These are phyloP conservation scores for Pemphigus obesinymphae DNA, from an alignment of 1,140 invertebrate species.

Conservation along the genomic window DNA sequence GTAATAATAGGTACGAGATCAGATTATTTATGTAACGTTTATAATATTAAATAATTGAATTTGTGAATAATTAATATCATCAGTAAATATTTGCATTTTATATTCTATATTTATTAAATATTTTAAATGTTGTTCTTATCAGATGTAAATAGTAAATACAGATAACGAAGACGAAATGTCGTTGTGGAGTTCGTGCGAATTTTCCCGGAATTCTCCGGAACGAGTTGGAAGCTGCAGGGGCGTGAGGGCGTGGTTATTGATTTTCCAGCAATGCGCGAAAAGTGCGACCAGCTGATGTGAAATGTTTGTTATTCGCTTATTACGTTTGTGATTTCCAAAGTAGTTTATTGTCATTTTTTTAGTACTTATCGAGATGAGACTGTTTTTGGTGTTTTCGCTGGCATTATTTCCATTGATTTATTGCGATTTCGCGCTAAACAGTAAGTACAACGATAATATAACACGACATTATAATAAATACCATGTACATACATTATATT, in stretches of 20 bases:
- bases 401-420: background rate
- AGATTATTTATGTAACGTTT: no score
- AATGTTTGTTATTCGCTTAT: background rate
- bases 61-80: no score
- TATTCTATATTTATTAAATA: no score
- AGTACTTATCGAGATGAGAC: background rate
- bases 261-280: constrained; percentile 22
- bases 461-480: no score
- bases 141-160: background rate
- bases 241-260: constrained; percentile 24
- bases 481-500: no score
- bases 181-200: background rate
- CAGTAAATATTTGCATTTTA: no score
- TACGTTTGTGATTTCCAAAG: background rate
- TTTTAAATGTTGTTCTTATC: no score
- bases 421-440: background rate
- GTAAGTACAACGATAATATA: background rate
- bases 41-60: no score
- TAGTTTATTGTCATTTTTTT: background rate
- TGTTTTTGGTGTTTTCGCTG: background rate
- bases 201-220: background rate
- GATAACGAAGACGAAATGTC: background rate
- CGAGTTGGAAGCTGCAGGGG: background rate
- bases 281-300: constrained; percentile 3
- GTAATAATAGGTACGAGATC: no score